Percentiles rank a stretch among this genome's conserved stretches.
Conservation (phyloP, 2,888 invertebrate genomes). For the Julus scandinavius region DNA sequence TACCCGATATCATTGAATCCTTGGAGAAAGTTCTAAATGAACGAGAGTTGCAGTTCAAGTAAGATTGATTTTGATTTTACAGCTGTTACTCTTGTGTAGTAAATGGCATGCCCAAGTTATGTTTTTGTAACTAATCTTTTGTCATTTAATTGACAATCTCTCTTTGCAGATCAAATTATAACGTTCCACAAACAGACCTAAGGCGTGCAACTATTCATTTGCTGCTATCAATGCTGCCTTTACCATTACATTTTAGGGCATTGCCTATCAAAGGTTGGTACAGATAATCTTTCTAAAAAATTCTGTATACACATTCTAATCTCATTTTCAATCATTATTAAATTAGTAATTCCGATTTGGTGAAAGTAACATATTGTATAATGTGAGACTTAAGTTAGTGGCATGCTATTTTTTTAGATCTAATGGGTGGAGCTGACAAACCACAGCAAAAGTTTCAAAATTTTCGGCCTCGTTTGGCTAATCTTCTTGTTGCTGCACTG, state of each 20-base stretch:
- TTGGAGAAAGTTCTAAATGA: constrained; percentile 91
- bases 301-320: neutral
- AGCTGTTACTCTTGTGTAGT: neutral
- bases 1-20: constrained; percentile 89
- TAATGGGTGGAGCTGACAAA: constrained; percentile 56
- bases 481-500: constrained; percentile 83
- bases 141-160: neutral
- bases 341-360: constrained; percentile 70
- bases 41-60: constrained; percentile 79
- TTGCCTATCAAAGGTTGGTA: constrained; percentile 66
- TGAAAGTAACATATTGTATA: neutral
- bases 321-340: constrained; percentile 51
- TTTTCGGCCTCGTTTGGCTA: constrained; percentile 79
- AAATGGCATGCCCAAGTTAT: neutral
- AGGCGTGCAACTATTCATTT: constrained; percentile 92
- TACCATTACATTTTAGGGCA: constrained; percentile 89
- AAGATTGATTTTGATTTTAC: constrained; percentile 58
- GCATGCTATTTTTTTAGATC: constrained; percentile 49
- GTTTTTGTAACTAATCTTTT: neutral
- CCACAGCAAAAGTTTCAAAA: constrained; percentile 61
- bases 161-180: constrained; percentile 49
- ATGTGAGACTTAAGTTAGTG: neutral
- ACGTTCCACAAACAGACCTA: constrained; percentile 68
- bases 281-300: neutral
- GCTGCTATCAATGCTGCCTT: constrained; percentile 86